Evolutionary conservation across 1,140 invertebrate species (phyloP).

Genomic region (Anastrepha obliqua): DNA sequence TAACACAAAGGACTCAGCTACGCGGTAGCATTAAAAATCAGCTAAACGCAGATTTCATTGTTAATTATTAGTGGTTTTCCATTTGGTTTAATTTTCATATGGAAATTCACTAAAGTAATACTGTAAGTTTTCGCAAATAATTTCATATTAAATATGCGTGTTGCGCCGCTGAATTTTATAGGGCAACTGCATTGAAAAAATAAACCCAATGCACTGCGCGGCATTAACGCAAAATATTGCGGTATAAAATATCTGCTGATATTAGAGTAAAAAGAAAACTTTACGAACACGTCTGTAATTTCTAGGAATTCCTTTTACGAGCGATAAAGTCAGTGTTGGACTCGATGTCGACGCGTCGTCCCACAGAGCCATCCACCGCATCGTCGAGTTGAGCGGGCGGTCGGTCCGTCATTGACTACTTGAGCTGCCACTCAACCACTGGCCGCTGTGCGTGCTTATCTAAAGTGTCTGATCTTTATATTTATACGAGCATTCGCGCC

Average conservation of each 20-base stretch:
- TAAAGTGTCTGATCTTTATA: conserved; percentile 53
- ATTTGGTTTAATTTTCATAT: no score
- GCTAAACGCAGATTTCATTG: no score
- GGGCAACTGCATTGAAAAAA: no score
- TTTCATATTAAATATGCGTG: no score
- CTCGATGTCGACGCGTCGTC: background rate
- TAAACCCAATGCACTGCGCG: no score
- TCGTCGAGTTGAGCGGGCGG: background rate
- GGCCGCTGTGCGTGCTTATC: conserved; percentile 37
- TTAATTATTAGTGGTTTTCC: no score
- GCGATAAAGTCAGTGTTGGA: background rate
- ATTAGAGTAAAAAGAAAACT: background rate
- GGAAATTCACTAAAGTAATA: no score
- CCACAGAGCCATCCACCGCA: background rate
- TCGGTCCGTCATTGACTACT: conserved; percentile 35
- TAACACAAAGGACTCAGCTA: no score
- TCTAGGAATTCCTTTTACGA: conserved; percentile 21
- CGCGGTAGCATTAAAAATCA: no score
- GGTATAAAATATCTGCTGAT: background rate
- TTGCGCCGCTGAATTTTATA: no score
- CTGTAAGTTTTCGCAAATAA: no score
- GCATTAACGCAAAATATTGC: no score
- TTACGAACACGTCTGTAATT: conserved; percentile 18
- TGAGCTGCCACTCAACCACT: conserved; percentile 25
- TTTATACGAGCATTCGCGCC: background rate